Evolutionary conservation across 2,797 vertebrate genomes (phyloP).

Genomic region (Cuculus canorus): DNA sequence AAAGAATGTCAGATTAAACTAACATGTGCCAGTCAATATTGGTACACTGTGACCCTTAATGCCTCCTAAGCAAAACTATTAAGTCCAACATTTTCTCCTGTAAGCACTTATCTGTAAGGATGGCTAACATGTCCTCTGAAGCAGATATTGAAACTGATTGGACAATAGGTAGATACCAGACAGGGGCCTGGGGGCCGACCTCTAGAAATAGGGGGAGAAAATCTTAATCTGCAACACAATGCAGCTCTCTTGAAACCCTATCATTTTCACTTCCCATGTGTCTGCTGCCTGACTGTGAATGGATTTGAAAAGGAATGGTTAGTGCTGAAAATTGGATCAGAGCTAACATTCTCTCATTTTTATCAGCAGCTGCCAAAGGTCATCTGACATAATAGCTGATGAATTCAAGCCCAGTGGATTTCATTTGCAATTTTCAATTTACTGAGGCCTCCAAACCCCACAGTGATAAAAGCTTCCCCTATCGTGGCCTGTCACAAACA

Average conservation of each 20-base stretch:
- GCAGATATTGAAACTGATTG: conserved; percentile 96
- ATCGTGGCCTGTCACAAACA: conserved; percentile 98
- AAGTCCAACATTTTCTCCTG: conserved; percentile 91
- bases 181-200: conserved; percentile 87
- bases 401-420: conserved; percentile 96
- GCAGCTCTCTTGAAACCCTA: conserved; percentile 96
- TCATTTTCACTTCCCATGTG: conserved; percentile 97
- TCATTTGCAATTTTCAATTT: conserved; percentile 99
- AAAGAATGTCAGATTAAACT: conserved; percentile 89
- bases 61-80: conserved; percentile 91
- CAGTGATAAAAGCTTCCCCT: conserved; percentile 97
- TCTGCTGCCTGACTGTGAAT: conserved; percentile 92
- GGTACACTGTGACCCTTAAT: conserved; percentile 87
- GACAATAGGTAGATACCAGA: conserved; percentile 93
- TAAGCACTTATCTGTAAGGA: conserved; percentile 93
- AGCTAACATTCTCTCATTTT: conserved; percentile 98
- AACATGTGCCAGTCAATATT: conserved; percentile 91
- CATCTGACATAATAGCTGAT: conserved; percentile 99
- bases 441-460: conserved; percentile 88
- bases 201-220: conserved; percentile 95
- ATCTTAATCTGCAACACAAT: conserved; percentile 99
- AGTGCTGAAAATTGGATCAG: conserved; percentile 98
- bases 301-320: conserved; percentile 92
- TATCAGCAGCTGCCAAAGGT: conserved; percentile 99
- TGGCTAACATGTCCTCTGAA: conserved; percentile 91